Evolutionary conservation across 2,797 vertebrate species (phyloP).

Genomic region (Karalla daura): DNA sequence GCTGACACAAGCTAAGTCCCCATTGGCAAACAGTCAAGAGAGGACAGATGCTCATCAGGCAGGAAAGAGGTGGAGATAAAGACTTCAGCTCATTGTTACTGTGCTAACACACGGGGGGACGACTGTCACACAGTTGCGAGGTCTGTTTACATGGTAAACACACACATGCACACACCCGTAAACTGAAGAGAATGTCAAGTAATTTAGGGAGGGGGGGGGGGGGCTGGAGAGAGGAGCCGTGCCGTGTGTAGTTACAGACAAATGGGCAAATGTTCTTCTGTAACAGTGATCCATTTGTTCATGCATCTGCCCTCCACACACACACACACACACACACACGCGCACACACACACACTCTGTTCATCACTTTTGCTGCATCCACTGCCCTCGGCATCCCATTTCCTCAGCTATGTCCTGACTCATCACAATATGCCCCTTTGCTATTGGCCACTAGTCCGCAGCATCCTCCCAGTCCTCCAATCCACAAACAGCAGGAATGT

Average conservation of each 20-base stretch:
- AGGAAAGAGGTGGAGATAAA: slow-evolving; percentile 25
- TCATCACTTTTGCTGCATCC: slow-evolving; percentile 45
- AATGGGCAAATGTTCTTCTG: slow-evolving; percentile 68
- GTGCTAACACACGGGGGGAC: slow-evolving; percentile 39
- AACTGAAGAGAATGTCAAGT: slow-evolving; percentile 29
- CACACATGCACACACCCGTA: slow-evolving; percentile 25
- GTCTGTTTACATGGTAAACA: slow-evolving; percentile 69
- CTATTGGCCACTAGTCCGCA: slow-evolving; percentile 26
- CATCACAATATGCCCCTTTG: slow-evolving; percentile 48
- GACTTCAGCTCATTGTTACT: slow-evolving; percentile 26
- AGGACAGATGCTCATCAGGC: slow-evolving; percentile 55
- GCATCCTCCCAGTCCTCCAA: slow-evolving; percentile 16
- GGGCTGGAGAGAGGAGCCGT: slow-evolving; percentile 14
- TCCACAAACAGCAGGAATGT: slow-evolving; percentile 3
- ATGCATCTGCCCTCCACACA: slow-evolving; percentile 16
- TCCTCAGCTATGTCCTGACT: slow-evolving; percentile 65
- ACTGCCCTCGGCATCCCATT: slow-evolving; percentile 44
- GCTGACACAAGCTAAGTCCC: background rate
- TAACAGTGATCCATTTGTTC: slow-evolving; percentile 72
- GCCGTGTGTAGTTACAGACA: slow-evolving; percentile 58
- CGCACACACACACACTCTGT: slow-evolving; percentile 34
- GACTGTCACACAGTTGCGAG: slow-evolving; percentile 30
- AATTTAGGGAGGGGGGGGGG: slow-evolving; percentile 9
- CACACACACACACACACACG: slow-evolving; percentile 15
- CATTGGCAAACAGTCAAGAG: slow-evolving; percentile 13